Percentiles rank a stretch among this genome's conserved stretches.
Conservation (phyloP, 2,113 vertebrate species). For the Sinocyclocheilus rhinocerous region DNA sequence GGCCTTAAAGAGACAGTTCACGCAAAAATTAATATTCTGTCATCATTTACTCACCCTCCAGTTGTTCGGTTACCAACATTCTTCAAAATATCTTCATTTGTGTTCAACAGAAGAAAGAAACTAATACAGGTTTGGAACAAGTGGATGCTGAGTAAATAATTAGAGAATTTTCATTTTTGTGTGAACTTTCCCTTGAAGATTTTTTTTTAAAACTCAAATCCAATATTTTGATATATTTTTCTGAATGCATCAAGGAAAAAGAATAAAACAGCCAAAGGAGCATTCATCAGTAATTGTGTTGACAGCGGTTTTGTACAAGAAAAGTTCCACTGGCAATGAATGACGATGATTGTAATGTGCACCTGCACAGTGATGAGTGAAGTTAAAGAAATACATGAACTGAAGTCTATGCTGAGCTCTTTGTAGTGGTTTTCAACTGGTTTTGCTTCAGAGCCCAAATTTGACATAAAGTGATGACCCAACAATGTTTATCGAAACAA, state of each 20-base stretch:
- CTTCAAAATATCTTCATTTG: neutral
- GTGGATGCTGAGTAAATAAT: neutral
- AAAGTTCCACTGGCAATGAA: neutral
- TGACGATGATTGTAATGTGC: neutral
- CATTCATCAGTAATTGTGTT: neutral
- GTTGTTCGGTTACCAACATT: neutral
- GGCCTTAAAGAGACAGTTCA: neutral
- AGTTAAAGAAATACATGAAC: neutral
- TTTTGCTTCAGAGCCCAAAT: neutral
- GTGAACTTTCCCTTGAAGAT: neutral
- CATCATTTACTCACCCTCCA: neutral
- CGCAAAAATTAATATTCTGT: neutral
- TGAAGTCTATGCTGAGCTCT: neutral
- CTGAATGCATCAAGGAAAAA: neutral
- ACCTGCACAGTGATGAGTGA: neutral
- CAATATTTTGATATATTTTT: neutral
- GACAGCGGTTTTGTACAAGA: neutral
- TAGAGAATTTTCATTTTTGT: too few species aligned
- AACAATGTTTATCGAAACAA: neutral
- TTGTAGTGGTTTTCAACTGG: neutral
- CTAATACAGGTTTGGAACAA: neutral
- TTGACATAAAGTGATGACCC: neutral
- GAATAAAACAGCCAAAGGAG: neutral
- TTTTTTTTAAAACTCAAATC: neutral
- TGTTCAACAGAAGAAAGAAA: neutral